Evolutionary conservation across 2,888 invertebrate species (phyloP).

Genomic region (Chymomyza fuscimana): DNA sequence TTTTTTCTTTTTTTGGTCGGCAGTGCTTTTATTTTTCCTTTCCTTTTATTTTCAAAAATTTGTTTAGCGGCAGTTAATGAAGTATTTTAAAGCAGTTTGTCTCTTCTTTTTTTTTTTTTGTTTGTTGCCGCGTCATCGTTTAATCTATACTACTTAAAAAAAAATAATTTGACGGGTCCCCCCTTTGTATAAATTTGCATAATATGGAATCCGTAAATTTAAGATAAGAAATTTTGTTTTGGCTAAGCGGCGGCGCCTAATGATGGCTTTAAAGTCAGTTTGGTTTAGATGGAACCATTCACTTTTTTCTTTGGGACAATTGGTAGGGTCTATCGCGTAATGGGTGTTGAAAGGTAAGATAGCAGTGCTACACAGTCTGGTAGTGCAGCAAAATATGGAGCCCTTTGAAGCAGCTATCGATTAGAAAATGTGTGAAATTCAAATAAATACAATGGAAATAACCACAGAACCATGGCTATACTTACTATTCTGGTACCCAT

Average conservation of each 20-base stretch:
- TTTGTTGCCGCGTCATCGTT: slow-evolving; percentile 11
- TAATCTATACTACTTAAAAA: slow-evolving; percentile 13
- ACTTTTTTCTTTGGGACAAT: neutral
- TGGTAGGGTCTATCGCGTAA: neutral
- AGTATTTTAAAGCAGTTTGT: slow-evolving; percentile 53
- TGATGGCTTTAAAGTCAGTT: neutral
- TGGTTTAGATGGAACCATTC: neutral
- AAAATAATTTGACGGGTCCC: slow-evolving; percentile 1
- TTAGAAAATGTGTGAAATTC: no score
- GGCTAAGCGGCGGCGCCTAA: neutral
- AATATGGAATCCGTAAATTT: neutral
- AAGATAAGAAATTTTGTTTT: slow-evolving; percentile 5
- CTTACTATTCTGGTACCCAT: no score
- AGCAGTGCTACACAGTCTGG: neutral
- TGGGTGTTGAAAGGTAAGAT: neutral
- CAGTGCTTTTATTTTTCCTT: neutral
- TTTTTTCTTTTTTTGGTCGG: neutral
- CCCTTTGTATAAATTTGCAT: slow-evolving; percentile 2
- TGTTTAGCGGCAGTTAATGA: slow-evolving; percentile 44
- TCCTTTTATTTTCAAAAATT: neutral
- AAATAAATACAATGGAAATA: no score
- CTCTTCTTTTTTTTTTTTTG: neutral
- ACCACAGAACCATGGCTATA: no score
- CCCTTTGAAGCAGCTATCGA: no score
- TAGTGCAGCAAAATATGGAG: no score